phyloP scores from a whole-genome alignment of 2,888 invertebrate genomes.

The Cosmia trapezina region DNA sequence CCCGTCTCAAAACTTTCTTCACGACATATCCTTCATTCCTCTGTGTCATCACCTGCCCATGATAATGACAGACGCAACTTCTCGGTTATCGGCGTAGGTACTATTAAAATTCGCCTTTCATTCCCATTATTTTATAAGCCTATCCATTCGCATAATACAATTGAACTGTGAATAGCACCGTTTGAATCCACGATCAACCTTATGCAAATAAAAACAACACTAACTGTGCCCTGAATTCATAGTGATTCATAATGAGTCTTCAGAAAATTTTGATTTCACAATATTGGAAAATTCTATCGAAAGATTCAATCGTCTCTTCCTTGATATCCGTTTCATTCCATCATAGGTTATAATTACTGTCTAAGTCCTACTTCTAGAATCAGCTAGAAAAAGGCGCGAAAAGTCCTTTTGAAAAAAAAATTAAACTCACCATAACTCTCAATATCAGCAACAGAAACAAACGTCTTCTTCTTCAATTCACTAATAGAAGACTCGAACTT shows the following conservation, averaged over 20 bases:
- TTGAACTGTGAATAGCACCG: neutral
- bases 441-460: conserved; percentile 81
- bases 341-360: neutral
- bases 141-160: neutral
- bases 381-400: neutral
- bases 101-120: neutral
- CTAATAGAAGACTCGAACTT: conserved; percentile 85
- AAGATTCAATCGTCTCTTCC: neutral
- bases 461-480: conserved; percentile 84
- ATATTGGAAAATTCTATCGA: neutral
- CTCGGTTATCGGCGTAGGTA: too few species aligned
- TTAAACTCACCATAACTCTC: conserved; percentile 81
- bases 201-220: conserved; percentile 18
- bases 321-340: neutral
- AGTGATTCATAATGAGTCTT: neutral
- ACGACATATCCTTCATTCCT: neutral
- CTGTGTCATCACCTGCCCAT: too few species aligned
- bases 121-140: neutral
- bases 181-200: neutral
- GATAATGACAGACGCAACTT: neutral
- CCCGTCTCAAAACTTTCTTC: neutral
- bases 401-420: too few species aligned
- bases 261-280: conserved; percentile 1
- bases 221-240: conserved; percentile 5
- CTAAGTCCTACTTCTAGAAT: too few species aligned